phyloP scores from a whole-genome alignment of 2,888 invertebrate genomes.

The Spisula solida region DNA sequence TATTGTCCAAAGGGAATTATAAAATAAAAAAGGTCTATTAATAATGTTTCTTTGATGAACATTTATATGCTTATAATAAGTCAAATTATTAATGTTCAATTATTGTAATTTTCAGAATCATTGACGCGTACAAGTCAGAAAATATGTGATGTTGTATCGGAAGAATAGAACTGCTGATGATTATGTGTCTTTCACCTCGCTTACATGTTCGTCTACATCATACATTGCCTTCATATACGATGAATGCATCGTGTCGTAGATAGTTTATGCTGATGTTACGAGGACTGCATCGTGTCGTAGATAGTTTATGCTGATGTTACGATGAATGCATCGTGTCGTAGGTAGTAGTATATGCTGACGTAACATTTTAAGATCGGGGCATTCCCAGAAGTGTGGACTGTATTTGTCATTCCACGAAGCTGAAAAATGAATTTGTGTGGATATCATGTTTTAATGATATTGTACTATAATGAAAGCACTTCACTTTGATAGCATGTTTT shows the following conservation, averaged over 20 bases:
- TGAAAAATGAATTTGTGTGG: too few relatives aligned
- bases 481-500: too few relatives aligned
- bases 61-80: neutral
- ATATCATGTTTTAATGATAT: too few relatives aligned
- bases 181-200: neutral
- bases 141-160: constrained; percentile 64
- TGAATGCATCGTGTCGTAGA: neutral
- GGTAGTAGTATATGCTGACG: neutral
- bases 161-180: constrained; percentile 42
- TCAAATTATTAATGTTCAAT: neutral
- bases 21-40: too few relatives aligned
- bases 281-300: neutral
- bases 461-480: too few relatives aligned
- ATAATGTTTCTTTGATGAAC: too few relatives aligned
- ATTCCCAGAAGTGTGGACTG: too few relatives aligned
- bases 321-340: neutral
- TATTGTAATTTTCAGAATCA: constrained; percentile 62
- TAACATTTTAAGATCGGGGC: neutral
- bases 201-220: neutral
- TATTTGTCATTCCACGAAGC: too few relatives aligned
- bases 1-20: too few relatives aligned
- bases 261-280: neutral
- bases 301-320: neutral
- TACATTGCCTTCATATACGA: neutral
- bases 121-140: constrained; percentile 65